These are phyloP conservation scores for Accipiter cooperii DNA, from an alignment of 2,113 vertebrate genomes.

Conservation along the genomic window DNA sequence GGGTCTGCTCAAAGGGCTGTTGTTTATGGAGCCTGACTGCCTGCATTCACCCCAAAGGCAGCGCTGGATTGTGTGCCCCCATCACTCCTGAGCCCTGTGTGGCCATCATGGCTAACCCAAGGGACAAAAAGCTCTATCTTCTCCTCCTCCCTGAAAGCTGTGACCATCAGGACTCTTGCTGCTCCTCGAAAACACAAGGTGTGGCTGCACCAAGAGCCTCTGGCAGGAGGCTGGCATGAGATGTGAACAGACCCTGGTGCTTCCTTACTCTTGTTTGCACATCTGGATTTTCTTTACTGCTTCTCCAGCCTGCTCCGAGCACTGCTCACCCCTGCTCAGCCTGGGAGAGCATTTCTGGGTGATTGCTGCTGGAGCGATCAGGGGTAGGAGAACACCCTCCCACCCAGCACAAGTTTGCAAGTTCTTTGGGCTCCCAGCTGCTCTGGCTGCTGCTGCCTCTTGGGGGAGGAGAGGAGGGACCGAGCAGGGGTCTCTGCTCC, in stretches of 20 bases:
- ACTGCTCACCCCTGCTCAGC: accelerated
- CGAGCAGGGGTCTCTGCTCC: not conserved
- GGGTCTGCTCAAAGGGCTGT: not conserved
- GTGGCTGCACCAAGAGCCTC: conserved; percentile 50
- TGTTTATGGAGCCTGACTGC: not conserved
- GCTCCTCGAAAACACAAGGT: conserved; percentile 20
- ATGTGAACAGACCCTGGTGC: not conserved
- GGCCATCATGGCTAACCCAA: not conserved
- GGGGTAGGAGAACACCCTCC: not conserved
- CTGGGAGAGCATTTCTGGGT: not conserved
- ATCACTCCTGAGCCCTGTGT: accelerated
- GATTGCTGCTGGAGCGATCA: accelerated
- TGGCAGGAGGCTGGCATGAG: conserved; percentile 21
- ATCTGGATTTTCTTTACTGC: not conserved
- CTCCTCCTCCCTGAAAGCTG: not conserved
- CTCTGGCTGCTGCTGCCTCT: not conserved
- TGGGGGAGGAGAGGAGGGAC: not conserved
- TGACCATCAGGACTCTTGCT: not conserved
- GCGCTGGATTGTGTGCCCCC: not conserved
- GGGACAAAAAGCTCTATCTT: not conserved
- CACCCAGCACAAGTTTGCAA: not conserved
- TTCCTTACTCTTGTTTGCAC: not conserved
- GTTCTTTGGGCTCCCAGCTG: not conserved
- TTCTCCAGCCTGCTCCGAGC: not conserved
- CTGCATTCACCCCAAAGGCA: not conserved